Evolutionary conservation across 2,113 vertebrate species (phyloP), one percentile per base, ranked within the genome.

Genomic region (Microcebus murinus): DNA sequence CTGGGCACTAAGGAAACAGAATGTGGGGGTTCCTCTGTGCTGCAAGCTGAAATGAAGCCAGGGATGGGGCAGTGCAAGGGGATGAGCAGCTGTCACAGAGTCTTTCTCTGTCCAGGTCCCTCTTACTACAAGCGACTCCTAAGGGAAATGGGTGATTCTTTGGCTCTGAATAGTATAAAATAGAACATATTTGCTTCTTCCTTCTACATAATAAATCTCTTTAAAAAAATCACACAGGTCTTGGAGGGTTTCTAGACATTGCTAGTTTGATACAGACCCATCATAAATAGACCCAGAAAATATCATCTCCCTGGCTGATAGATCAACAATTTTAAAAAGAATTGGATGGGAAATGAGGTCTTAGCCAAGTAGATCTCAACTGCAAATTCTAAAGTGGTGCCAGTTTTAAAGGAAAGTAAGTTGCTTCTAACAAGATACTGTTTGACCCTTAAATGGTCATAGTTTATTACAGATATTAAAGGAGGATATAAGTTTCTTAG

Each of bases 381-480:
- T 27, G 4, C 29, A 87, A 85, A 87, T 88, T 96, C 59, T 92
- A 52, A 84, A 96, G 65, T 79, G 31, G 39, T 70, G 27, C 77
- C 57, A 87, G 65, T 96, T 90, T 95, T 91, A 90, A 85, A 59
- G 93, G 80, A 87, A 90, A 96, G 82, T 23, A 68, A 90, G 88
- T 34, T 25, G 45, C 81, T 89, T 84, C 68, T 63, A 92, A 71
- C 1, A 70, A 96, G 50, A 90, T 10, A 14, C 48, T 52, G 27
- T 36, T 92, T 42, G 83, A 45, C 27, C 17, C 39, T 48, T 94
- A 29, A 92, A 55, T 42, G 31, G 73, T 68, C 21, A 13, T 61
- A 57, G 42, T 87, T 85, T 36, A 83, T 83, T 73, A 90, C 0
- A 93, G 20, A 79, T 45, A 70, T 67, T 90, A 94, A 95, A 95